These are phyloP conservation scores for Heliconius sara DNA, from an alignment of 2,888 invertebrate species.

Conservation along the genomic window DNA sequence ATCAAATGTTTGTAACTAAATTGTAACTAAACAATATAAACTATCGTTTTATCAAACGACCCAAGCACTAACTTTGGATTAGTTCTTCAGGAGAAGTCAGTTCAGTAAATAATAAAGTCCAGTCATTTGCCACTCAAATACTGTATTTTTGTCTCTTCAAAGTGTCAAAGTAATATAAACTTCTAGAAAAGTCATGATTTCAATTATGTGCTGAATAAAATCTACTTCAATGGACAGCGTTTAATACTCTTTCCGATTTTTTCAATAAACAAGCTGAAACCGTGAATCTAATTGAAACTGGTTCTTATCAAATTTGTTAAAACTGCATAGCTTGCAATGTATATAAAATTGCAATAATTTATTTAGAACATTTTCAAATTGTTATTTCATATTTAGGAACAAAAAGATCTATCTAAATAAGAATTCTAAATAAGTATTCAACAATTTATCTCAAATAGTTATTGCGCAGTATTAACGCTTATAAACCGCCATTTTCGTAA, in stretches of 20 bases:
- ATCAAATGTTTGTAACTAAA: neutral
- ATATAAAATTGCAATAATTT: too few relatives aligned
- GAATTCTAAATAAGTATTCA: too few relatives aligned
- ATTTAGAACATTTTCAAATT: too few relatives aligned
- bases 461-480: too few relatives aligned
- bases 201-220: constrained; percentile 10
- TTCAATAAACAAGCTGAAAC: constrained; percentile 31
- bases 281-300: neutral
- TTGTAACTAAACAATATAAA: neutral
- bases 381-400: too few relatives aligned
- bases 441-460: too few relatives aligned
- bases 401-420: too few relatives aligned
- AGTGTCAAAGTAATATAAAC: constrained; percentile 9
- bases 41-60: neutral
- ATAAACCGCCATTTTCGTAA: too few relatives aligned
- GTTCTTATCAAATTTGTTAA: neutral
- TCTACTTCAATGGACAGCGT: constrained; percentile 17
- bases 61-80: neutral
- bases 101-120: constrained; percentile 4
- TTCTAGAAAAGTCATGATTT: neutral
- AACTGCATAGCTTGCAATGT: too few relatives aligned
- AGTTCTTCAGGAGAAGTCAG: neutral
- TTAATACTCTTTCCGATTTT: constrained; percentile 28
- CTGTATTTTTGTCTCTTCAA: neutral
- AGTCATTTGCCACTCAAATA: neutral